Evolutionary conservation across 1,140 invertebrate genomes (phyloP).

Genomic region (Elysia chlorotica): DNA sequence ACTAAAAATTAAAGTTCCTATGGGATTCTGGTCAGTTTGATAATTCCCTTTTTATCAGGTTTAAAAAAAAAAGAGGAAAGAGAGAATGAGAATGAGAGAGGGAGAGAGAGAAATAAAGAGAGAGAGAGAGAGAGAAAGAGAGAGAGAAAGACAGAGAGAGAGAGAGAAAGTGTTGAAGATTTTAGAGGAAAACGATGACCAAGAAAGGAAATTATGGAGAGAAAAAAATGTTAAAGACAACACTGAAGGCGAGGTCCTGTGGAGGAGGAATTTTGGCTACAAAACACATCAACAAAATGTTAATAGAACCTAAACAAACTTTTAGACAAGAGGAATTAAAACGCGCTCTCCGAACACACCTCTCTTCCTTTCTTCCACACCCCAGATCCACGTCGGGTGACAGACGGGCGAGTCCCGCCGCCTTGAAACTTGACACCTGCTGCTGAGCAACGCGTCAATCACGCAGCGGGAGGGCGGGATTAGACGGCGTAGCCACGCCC

Average conservation of each 20-base stretch:
- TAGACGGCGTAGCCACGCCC: too few relatives aligned
- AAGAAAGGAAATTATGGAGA: not conserved
- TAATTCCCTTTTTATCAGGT: too few relatives aligned
- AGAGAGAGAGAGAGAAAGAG: conserved; percentile 9
- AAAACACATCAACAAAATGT: not conserved
- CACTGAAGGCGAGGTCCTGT: not conserved
- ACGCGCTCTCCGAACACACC: not conserved
- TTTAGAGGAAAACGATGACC: not conserved
- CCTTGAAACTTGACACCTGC: not conserved
- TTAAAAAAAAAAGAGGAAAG: not conserved
- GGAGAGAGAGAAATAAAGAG: conserved; percentile 1
- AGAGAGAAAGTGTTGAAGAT: not conserved
- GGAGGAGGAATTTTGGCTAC: not conserved
- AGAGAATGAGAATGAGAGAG: conserved; percentile 11
- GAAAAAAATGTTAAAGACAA: not conserved
- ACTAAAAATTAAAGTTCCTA: too few relatives aligned
- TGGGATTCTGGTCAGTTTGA: too few relatives aligned
- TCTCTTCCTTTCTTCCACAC: not conserved
- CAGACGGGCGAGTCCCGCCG: not conserved
- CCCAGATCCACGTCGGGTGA: not conserved
- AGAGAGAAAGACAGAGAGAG: conserved; percentile 4
- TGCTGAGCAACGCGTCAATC: not conserved
- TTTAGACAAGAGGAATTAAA: not conserved
- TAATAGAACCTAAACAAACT: not conserved
- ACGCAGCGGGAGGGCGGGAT: not conserved